Base-by-base conservation (phyloP, 2,113 vertebrate genomes). In the Columbina picui region DNA sequence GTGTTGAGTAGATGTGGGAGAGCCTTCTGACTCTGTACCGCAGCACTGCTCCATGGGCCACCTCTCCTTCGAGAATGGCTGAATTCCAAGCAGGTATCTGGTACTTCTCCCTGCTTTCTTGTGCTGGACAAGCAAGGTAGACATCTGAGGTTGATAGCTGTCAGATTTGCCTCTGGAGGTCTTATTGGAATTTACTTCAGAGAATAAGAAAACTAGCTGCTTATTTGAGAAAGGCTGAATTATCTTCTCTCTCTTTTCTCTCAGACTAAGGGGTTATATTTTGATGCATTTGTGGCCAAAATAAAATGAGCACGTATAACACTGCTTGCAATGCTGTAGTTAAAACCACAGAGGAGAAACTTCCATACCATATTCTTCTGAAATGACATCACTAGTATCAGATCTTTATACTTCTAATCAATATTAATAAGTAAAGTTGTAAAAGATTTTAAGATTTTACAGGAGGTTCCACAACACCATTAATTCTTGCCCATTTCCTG, bases 21-120 rank as follows among this genome's bases (percentile, higher is more conserved):
- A 74, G 14, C 7, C 52, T 15, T 20, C 38, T 76, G 4, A 9
- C 34, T 67, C 59, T 84, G 53, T 32, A 71, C 47, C 26, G 4
- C 36, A 70, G 39, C 0, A 0, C 15, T 53, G 14, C 27, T 65
- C 36, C 56, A n/a, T 2, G 4, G n/a, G 20, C 32, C 0, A 1
- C 67, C 15, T 32, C 29, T 55, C 22, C 29, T 22, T 8, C 4
- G 22, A 68, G 56, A 12, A 83, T 10, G 8, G 34, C 19, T 56
- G 60, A 56, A 61, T 61, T 79, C 52, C 76, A 70, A 22, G 23
- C 52, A 67, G 25, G 41, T 23, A 41, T 67, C 52, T 34, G 20
- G 17, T 16, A 27, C 11, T 56, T 69, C 17, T 74, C 17, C 20
- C 47, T 6, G 10, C 14, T 11, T 79, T 11, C 39, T 41, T 67